Conservation (phyloP, 2,888 invertebrate species). For the Platycheirus rosarum region DNA sequence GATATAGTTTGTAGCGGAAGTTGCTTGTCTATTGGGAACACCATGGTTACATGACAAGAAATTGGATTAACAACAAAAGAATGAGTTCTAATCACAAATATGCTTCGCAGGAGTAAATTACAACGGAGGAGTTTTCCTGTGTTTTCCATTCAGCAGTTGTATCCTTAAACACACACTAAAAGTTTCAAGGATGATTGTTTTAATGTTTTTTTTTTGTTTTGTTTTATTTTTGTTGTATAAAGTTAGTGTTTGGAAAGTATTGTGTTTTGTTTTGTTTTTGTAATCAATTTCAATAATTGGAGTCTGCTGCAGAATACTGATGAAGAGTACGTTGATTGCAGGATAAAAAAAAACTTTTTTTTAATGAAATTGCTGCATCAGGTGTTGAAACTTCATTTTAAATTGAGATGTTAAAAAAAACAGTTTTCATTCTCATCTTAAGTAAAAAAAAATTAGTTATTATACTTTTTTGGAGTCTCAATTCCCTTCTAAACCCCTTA, state of each 20-base stretch:
- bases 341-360: no score
- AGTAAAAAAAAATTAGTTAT: no score
- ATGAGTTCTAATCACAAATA: conserved; percentile 35
- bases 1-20: conserved; percentile 4
- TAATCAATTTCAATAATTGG: conserved; percentile 15
- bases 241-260: conserved; percentile 12
- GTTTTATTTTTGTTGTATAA: background rate
- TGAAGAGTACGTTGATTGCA: no score
- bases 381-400: no score
- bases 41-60: conserved; percentile 60
- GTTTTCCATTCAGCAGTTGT: conserved; percentile 27
- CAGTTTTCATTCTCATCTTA: no score
- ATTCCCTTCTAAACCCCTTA: no score
- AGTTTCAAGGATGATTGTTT: conserved; percentile 10
- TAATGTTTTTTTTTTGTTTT: background rate
- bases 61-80: conserved; percentile 66
- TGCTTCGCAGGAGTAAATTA: conserved; percentile 32
- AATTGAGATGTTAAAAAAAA: no score
- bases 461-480: no score
- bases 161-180: background rate
- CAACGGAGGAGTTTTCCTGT: conserved; percentile 15
- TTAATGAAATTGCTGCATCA: no score
- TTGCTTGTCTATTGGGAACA: conserved; percentile 39
- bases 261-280: background rate
- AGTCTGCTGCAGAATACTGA: conserved; percentile 6